Evolutionary conservation across 2,113 vertebrate species (phyloP), one percentile per base, ranked within the genome.

Genomic region (Mugil cephalus): DNA sequence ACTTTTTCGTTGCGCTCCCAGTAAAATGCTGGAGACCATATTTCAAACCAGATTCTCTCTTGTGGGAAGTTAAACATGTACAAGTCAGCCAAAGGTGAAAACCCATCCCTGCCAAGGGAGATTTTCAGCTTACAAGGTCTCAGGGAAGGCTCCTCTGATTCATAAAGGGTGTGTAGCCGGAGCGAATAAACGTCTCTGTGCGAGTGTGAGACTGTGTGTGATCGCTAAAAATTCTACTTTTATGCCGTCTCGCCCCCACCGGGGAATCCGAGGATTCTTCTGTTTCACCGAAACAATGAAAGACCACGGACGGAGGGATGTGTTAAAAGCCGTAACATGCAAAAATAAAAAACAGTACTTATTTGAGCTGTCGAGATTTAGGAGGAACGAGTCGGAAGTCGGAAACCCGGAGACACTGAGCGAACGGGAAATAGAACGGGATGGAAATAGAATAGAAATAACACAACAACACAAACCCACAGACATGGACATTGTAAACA

Each of bases 71-170:
- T 78, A 60, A 82, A 86, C 60, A 68, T 74, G 80, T 63, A 64
- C 52, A 59, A 90, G 90, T 87, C 87, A 92, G 86, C 89, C 90
- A 92, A 80, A 89, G 87, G 87, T 90, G 87, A 92, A 87, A 82
- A 82, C 61, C n/a, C 55, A 66, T 54, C 38, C 15, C 70, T 80
- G 83, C 88, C 87, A 88, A 80, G 74, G 77, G 69, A 90, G 87
- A 89, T 88, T 90, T 89, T 54, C 52, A 77, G 88, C 87, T 91
- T 88, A 84, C 76, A 53, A 36, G 52, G 77, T 83, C 80, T 87
- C 74, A 87, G 84, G 76, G 70, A 81, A 84, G 68, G 71, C 82
- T 83, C 56, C 69, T 85, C 65, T 80, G 76, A 88, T 85, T 88
- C 86, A 88, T 80, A 74, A 80, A 84, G 80, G 66, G 62, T 75